Base-by-base conservation (phyloP, 2,888 invertebrate genomes). In the Labia minor region DNA sequence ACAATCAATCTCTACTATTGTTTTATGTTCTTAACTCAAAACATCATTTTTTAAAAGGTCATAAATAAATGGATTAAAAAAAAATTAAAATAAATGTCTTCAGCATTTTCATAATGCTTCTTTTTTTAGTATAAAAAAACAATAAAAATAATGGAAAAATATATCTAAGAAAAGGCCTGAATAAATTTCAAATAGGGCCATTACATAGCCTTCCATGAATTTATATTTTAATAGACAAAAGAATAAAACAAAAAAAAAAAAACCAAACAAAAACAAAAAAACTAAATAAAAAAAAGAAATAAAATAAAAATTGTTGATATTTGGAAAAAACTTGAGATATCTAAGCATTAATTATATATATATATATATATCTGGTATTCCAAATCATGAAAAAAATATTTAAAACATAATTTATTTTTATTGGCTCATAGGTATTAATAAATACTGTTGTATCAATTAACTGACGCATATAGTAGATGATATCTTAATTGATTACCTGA, bases 171-270 rank as follows among this genome's bases (percentile, higher is more conserved):
- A 49, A n/a, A n/a, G 49, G 49, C 49, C 49, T 14, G n/a, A 49
- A 49, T 49, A 49, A 49, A 49, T 49, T 11, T 49, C 3, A 49
- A 49, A 49, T 49, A 49, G 6, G 49, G 49, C 49, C 49, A 49
- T 49, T 14, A 4, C 49, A 49, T 49, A 49, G 49, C 49, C 49
- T 49, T 49, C 49, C 49, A 49, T n/a, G 49, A 49, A n/a, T 49
- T 49, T 49, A 49, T 49, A 49, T 49, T 49, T 49, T 49, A 49
- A 49, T 49, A 49, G 49, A 16, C 49, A 49, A 49, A n/a, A 49
- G 16, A 49, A 10, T 49, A 49, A n/a, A n/a, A 11, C 49, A 49
- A 11, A 49, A 11, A 26, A 49, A 8, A n/a, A n/a, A 49, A 49
- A 49, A 49, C n/a, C n/a, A n/a, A n/a, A n/a, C n/a, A n/a, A n/a